Evolutionary conservation across 2,888 invertebrate genomes (phyloP).

Genomic region (Lochmaea crataegi): DNA sequence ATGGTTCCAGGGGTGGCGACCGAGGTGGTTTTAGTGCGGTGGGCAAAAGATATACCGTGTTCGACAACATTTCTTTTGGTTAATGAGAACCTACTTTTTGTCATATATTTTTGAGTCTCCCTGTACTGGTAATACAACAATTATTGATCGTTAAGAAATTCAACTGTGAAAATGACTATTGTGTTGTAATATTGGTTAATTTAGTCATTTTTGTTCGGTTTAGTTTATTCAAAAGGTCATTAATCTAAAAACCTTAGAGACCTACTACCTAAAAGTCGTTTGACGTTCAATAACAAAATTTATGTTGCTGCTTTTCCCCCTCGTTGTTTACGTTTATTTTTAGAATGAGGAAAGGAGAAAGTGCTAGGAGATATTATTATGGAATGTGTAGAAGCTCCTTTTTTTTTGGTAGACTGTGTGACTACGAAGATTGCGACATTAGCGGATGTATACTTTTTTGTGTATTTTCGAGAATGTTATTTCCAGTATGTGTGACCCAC

Average conservation of each 20-base stretch:
- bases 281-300: conserved; percentile 4
- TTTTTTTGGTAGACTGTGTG: not conserved
- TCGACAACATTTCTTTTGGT: too few relatives aligned
- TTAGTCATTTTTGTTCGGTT: conserved; percentile 1
- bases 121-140: not conserved
- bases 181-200: not conserved
- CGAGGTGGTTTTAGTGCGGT: too few relatives aligned
- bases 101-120: not conserved
- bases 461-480: conserved; percentile 2
- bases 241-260: not conserved
- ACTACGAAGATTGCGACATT: not conserved
- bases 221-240: not conserved
- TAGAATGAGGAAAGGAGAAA: conserved; percentile 14
- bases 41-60: too few relatives aligned
- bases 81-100: too few relatives aligned
- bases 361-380: not conserved
- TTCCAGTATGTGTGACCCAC: conserved; percentile 5
- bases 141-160: too few relatives aligned
- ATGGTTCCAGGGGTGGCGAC: too few relatives aligned
- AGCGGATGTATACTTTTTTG: not conserved
- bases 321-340: conserved; percentile 13
- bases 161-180: not conserved
- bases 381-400: not conserved
- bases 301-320: conserved; percentile 15
- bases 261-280: not conserved